Evolutionary conservation across 2,888 invertebrate species (phyloP), one percentile per base, ranked within the genome.

Genomic region (Lithophane semibrunnea): DNA sequence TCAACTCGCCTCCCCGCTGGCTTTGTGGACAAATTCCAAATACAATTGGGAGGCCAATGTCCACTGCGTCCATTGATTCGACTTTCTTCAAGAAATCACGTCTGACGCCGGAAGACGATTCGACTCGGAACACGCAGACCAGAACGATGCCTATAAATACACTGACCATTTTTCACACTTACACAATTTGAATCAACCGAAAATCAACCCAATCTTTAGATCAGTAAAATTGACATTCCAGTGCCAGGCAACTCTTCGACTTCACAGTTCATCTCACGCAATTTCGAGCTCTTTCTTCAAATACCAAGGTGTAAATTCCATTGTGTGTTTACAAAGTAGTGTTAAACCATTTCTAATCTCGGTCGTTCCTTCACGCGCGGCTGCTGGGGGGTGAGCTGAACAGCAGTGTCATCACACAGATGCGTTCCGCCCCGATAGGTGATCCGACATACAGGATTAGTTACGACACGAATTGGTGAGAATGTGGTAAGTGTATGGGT

Each of bases 61-160:
- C 96, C 96, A 96, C 91, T 90, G 93, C 94, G 92, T 92, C 95
- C 95, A 95, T 95, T 95, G 93, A 96, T 93, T 93, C 92, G 92
- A 92, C 95, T 96, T 96, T 96, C 96, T 95, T 95, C 91, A 93
- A 95, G 96, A 96, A 96, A 96, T 96, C 96, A 96, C 96, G 96
- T 96, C 95, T 91, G 86, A 90, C 93, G 93, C 96, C 96, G 96
- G 96, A 96, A 96, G 95, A 95, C 95, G 92, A 96, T 96, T 96
- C 95, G 96, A 92, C 91, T 91, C 96, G 95, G 92, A 88, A 90
- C 92, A 94, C 92, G 89, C 91, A 88, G 92, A 96, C 94, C 95
- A 95, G 93, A 95, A 95, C 96, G 93, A 88, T 84, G 88, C 78
- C 90, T 89, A 89, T 90, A 85, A 88, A 89, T 90, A 90, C 90